Evolutionary conservation across 2,888 invertebrate species (phyloP).

Genomic region (Electrophaes corylata): DNA sequence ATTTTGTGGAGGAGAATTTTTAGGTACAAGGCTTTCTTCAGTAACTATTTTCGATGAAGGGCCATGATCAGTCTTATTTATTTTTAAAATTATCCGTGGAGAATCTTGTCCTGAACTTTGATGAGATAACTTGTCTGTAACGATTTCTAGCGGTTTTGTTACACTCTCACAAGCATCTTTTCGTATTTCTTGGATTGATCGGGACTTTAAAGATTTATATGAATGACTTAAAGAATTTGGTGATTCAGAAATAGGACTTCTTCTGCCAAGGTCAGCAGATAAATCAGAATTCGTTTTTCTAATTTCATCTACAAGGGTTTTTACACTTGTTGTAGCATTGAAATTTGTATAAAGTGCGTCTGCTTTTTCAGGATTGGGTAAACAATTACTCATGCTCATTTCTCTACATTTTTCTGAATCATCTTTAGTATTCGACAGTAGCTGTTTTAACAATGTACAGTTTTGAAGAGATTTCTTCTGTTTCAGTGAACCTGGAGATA

Average conservation of each 20-base stretch:
- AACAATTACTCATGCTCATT: constrained; percentile 48
- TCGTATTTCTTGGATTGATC: constrained; percentile 55
- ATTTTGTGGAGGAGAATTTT: constrained; percentile 50
- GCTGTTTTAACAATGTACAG: constrained; percentile 74
- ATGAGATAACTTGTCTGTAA: constrained; percentile 67
- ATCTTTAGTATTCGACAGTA: constrained; percentile 70
- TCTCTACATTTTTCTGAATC: constrained; percentile 54
- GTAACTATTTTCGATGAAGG: constrained; percentile 78
- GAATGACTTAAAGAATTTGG: constrained; percentile 48
- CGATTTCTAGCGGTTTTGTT: constrained; percentile 78
- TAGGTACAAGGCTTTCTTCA: constrained; percentile 63
- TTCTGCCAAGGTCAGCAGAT: constrained; percentile 42
- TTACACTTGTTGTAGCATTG: constrained; percentile 42
- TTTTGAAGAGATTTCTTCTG: constrained; percentile 60
- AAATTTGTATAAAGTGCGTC: constrained; percentile 41
- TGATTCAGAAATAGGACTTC: constrained; percentile 44
- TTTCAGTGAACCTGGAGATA: constrained; percentile 40
- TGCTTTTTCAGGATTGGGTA: constrained; percentile 45
- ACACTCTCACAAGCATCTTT: constrained; percentile 62
- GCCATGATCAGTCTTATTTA: constrained; percentile 85
- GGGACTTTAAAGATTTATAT: constrained; percentile 45
- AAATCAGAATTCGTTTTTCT: constrained; percentile 45
- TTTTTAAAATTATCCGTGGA: constrained; percentile 86
- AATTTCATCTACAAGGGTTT: constrained; percentile 21
- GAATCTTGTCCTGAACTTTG: constrained; percentile 79